Evolutionary conservation across 1,140 invertebrate genomes (phyloP).

Genomic region (Branchinecta lindahli): DNA sequence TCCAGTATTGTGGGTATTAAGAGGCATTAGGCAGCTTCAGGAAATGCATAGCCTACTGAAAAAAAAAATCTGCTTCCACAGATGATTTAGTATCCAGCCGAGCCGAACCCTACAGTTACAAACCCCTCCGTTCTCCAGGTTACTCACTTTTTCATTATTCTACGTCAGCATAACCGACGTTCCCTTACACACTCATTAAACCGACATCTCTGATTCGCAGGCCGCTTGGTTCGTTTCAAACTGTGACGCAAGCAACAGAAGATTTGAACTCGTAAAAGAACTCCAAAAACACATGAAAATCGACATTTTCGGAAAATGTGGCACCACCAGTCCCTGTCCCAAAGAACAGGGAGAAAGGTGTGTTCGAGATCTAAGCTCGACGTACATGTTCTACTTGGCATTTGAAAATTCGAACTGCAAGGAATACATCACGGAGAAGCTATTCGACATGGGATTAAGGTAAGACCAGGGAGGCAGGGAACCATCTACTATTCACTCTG

Average conservation of each 20-base stretch:
- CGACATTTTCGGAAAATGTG: slow-evolving; percentile 37
- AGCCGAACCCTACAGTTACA: no score
- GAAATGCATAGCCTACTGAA: no score
- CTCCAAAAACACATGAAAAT: slow-evolving; percentile 33
- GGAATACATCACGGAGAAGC: slow-evolving; percentile 93
- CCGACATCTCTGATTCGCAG: background rate
- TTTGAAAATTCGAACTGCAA: slow-evolving; percentile 93
- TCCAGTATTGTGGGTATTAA: no score
- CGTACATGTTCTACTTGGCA: slow-evolving; percentile 90
- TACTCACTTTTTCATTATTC: no score
- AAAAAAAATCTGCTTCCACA: no score
- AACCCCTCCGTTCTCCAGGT: no score
- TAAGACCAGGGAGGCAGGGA: background rate
- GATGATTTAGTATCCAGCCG: no score
- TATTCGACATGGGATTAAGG: slow-evolving; percentile 42
- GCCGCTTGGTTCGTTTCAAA: slow-evolving; percentile 36
- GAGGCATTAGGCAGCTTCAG: no score
- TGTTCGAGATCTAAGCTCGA: background rate
- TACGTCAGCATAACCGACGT: no score
- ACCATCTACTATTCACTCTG: no score
- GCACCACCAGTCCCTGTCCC: slow-evolving; percentile 10
- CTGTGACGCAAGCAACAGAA: slow-evolving; percentile 30
- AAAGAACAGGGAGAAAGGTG: background rate
- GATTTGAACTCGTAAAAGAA: slow-evolving; percentile 31
- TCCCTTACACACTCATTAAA: no score